Conservation (phyloP, 1,140 invertebrate species). For the Melitaea cinxia region DNA sequence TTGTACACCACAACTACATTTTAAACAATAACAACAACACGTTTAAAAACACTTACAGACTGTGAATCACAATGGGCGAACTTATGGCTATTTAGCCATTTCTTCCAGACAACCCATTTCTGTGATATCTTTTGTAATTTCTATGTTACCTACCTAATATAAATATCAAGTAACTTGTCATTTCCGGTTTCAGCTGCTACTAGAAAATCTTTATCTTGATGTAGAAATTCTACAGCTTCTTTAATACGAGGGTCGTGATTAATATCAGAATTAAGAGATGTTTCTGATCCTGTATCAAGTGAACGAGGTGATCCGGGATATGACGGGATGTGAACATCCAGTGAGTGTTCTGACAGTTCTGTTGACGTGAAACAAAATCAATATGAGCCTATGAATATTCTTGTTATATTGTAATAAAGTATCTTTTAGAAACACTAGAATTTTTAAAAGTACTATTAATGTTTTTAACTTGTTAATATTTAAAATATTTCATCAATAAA, state of each 20-base stretch:
- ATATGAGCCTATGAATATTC: neutral
- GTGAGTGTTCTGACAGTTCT: constrained; percentile 51
- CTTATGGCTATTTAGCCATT: too few relatives aligned
- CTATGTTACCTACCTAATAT: constrained; percentile 49
- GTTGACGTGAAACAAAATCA: constrained; percentile 5
- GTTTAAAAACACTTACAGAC: too few relatives aligned
- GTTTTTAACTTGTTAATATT: too few relatives aligned
- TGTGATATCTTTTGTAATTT: too few relatives aligned
- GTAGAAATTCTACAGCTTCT: constrained; percentile 55
- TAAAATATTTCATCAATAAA: too few relatives aligned
- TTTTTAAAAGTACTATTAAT: too few relatives aligned
- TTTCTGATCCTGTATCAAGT: constrained; percentile 28
- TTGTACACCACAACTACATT: too few relatives aligned
- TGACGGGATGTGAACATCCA: constrained; percentile 54
- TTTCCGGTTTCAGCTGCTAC: constrained; percentile 62
- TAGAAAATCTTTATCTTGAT: constrained; percentile 59
- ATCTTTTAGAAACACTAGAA: too few relatives aligned
- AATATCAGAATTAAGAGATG: constrained; percentile 1
- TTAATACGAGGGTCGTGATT: constrained; percentile 35
- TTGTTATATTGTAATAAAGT: too few relatives aligned
- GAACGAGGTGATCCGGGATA: constrained; percentile 53
- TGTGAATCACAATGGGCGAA: too few relatives aligned
- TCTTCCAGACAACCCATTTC: too few relatives aligned
- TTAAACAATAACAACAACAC: too few relatives aligned
- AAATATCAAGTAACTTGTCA: constrained; percentile 44